phyloP scores from a whole-genome alignment of 1,140 invertebrate genomes.

The Drosophila punjabiensis region DNA sequence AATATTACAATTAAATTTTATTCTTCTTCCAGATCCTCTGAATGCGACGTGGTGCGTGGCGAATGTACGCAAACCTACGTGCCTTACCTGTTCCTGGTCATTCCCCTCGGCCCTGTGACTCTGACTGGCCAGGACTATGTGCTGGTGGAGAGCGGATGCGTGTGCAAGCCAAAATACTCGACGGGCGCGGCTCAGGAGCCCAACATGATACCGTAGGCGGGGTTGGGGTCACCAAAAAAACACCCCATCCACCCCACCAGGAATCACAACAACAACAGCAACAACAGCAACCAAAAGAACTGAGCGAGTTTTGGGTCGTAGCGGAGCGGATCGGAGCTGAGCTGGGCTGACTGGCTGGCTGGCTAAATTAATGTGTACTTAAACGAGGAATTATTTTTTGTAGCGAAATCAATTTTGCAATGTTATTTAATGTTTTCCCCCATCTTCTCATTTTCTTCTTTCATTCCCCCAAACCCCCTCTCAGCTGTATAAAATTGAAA shows the following conservation, averaged over 20 bases:
- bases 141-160: constrained; percentile 95
- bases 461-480: constrained; percentile 15
- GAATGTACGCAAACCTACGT: constrained; percentile 96
- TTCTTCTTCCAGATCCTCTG: constrained; percentile 89
- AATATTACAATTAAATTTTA: background rate
- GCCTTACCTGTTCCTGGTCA: constrained; percentile 95
- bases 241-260: constrained; percentile 30
- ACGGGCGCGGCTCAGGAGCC: constrained; percentile 86
- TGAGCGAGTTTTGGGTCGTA: constrained; percentile 71
- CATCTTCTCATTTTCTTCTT: constrained; percentile 31
- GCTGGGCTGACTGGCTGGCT: no score
- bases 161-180: constrained; percentile 94
- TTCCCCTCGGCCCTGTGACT: constrained; percentile 95
- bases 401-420: constrained; percentile 81
- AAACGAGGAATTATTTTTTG: constrained; percentile 79
- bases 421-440: constrained; percentile 74
- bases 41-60: constrained; percentile 94
- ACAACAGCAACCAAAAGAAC: constrained; percentile 80
- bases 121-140: constrained; percentile 96
- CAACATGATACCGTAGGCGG: constrained; percentile 85
- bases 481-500: constrained; percentile 71
- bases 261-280: constrained; percentile 29
- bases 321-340: no score
- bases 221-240: constrained; percentile 25
- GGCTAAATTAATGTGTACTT: constrained; percentile 64